These are phyloP conservation scores for Matsumyia berberina DNA, from an alignment of 2,888 invertebrate genomes.

Conservation along the genomic window DNA sequence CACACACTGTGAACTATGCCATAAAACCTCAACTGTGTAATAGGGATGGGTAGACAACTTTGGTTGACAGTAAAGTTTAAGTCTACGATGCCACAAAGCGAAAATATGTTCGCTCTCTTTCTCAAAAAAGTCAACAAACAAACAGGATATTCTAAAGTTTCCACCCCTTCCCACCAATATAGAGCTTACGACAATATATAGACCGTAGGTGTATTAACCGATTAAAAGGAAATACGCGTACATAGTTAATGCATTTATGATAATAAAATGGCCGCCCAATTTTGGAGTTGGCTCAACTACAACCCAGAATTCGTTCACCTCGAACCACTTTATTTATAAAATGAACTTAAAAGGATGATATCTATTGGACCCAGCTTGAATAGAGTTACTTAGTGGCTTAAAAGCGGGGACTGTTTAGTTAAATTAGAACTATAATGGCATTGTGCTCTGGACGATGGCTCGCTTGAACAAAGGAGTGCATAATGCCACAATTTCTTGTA, in stretches of 20 bases:
- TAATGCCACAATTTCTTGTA: background rate
- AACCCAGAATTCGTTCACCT: background rate
- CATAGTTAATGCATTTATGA: conserved; percentile 2
- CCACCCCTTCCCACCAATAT: background rate
- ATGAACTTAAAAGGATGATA: conserved; percentile 5
- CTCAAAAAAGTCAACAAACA: background rate
- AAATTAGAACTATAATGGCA: too few relatives aligned
- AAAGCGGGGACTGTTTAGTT: too few relatives aligned
- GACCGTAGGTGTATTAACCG: background rate
- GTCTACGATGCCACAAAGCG: conserved; percentile 3
- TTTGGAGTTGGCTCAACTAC: background rate
- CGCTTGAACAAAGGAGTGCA: background rate
- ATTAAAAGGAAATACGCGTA: background rate
- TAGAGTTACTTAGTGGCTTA: conserved; percentile 1
- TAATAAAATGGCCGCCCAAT: background rate
- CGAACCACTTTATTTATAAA: conserved; percentile 1
- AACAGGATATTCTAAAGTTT: background rate
- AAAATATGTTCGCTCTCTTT: background rate
- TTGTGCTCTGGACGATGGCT: background rate
- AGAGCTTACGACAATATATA: conserved; percentile 2
- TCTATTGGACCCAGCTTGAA: background rate
- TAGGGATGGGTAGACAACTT: background rate
- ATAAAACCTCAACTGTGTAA: background rate
- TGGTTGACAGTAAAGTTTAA: background rate
- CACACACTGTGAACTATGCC: background rate